These are phyloP conservation scores for Phrynocephalus guinanensis DNA, from an alignment of 2,797 vertebrate species.

Conservation along the genomic window DNA sequence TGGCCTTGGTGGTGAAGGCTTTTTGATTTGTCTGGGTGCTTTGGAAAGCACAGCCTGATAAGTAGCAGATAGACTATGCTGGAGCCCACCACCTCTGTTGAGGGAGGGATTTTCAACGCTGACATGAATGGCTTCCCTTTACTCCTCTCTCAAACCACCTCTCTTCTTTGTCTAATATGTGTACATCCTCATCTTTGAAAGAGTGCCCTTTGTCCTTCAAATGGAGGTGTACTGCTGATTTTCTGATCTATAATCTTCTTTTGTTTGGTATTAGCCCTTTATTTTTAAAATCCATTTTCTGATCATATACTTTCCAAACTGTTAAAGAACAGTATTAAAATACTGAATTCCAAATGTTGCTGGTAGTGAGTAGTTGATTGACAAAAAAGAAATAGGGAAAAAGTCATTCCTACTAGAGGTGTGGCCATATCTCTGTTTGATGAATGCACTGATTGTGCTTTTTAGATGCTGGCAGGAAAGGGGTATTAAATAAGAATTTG, in stretches of 20 bases:
- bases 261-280: background rate
- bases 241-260: background rate
- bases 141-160: too few relatives aligned
- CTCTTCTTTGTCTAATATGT: too few relatives aligned
- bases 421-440: background rate
- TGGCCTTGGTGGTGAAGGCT: too few relatives aligned
- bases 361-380: background rate
- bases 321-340: background rate
- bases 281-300: background rate
- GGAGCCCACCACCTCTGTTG: too few relatives aligned
- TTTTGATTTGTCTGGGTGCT: too few relatives aligned
- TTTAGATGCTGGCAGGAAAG: background rate
- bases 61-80: too few relatives aligned
- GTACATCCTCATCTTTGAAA: too few relatives aligned
- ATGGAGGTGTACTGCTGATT: too few relatives aligned
- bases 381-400: background rate
- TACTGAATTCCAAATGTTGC: background rate
- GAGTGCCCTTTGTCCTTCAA: too few relatives aligned
- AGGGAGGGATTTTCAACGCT: too few relatives aligned
- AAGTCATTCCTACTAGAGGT: background rate
- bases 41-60: too few relatives aligned
- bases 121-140: too few relatives aligned
- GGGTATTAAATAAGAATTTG: conserved; percentile 4
- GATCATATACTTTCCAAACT: background rate
- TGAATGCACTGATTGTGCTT: background rate